Conservation (phyloP, 2,797 vertebrate species). For the Glossophaga mutica region DNA sequence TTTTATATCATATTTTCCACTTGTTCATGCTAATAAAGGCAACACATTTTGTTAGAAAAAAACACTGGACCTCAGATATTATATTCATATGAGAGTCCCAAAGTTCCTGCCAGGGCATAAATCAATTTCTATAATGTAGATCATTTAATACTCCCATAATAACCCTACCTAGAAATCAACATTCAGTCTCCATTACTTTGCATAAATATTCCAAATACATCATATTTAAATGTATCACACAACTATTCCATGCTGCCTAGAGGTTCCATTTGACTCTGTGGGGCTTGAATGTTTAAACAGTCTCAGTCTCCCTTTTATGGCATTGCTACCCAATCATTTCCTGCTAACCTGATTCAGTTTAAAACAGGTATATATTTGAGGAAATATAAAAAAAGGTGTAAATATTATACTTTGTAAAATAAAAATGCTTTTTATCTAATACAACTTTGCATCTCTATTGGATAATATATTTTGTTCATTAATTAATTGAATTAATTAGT, state of each 20-base stretch:
- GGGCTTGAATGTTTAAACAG: constrained; percentile 10
- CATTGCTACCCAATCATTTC: neutral
- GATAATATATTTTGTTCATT: neutral
- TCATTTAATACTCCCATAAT: neutral
- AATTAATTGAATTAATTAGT: neutral
- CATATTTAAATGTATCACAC: neutral
- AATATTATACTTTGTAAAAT: neutral
- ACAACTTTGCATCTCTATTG: neutral
- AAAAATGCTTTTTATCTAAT: neutral
- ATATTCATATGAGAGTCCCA: neutral
- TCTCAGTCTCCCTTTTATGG: neutral
- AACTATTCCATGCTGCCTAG: neutral
- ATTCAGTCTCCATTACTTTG: neutral
- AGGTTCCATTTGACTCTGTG: neutral
- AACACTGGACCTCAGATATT: neutral
- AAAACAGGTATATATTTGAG: neutral
- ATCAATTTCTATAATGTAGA: neutral
- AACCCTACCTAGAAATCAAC: neutral
- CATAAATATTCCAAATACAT: neutral
- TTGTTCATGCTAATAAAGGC: neutral
- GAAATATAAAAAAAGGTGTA: neutral
- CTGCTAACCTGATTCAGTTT: neutral
- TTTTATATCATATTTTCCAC: neutral
- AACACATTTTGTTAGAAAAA: neutral
- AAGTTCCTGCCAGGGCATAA: neutral